phyloP scores from a whole-genome alignment of 2,888 invertebrate genomes.

The Drosophila buzzatii region DNA sequence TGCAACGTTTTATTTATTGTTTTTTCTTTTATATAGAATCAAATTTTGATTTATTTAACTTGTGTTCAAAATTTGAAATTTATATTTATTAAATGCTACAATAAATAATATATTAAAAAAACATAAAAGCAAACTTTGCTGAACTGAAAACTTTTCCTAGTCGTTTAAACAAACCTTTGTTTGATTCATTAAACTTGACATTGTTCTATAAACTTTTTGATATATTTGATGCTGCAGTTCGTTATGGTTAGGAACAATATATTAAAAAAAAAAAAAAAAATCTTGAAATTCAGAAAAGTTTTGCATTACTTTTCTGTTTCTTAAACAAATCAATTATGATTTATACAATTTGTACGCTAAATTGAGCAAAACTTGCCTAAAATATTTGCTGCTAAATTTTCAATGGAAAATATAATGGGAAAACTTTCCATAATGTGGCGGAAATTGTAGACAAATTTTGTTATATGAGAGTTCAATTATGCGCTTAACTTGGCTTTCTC shows the following conservation, averaged over 20 bases:
- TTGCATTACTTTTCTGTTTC: not conserved
- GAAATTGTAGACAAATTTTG: constrained; percentile 7
- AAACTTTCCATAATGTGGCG: constrained; percentile 7
- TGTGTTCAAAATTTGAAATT: not conserved
- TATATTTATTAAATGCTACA: not conserved
- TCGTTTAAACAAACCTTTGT: not conserved
- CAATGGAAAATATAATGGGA: not conserved
- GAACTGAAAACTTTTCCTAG: not conserved
- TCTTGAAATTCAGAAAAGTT: not conserved
- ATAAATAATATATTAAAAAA: not conserved
- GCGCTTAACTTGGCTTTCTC: constrained; percentile 26
- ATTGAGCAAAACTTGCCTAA: not conserved
- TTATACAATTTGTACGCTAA: not conserved
- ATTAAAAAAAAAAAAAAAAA: not conserved
- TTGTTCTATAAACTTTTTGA: not conserved
- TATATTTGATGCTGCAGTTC: not conserved
- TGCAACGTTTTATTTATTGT: not conserved
- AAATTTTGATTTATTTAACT: not conserved
- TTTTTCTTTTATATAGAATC: not conserved
- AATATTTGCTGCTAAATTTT: constrained; percentile 6
- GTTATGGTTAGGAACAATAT: no score
- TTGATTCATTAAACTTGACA: not conserved
- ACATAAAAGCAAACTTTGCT: not conserved
- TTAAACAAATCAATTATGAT: constrained; percentile 5
- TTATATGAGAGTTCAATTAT: constrained; percentile 5